phyloP scores from a whole-genome alignment of 2,888 invertebrate genomes.

The Achlya flavicornis region DNA sequence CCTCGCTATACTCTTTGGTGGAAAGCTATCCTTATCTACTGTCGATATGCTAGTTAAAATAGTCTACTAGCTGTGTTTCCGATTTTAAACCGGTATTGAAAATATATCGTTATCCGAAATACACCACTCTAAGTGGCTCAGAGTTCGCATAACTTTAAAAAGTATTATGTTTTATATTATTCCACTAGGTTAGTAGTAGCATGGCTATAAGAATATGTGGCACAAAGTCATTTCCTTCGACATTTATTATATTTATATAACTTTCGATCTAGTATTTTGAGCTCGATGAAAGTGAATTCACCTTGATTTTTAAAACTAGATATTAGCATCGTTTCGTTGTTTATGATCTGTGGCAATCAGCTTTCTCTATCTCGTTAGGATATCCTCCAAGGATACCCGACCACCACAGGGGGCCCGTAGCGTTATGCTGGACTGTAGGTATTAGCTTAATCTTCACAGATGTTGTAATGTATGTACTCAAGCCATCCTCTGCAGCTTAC shows the following conservation, averaged over 20 bases:
- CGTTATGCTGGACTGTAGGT: too few species aligned
- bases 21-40: neutral
- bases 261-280: constrained; percentile 5
- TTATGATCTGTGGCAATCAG: neutral
- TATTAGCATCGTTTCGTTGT: neutral
- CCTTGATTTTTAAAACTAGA: neutral
- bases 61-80: neutral
- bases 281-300: constrained; percentile 5
- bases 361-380: too few species aligned
- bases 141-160: constrained; percentile 2
- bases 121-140: neutral
- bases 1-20: too few species aligned
- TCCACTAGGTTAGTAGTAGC: neutral
- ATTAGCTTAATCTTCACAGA: too few species aligned
- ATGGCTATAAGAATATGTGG: neutral
- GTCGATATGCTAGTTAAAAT: neutral
- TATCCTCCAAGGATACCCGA: too few species aligned
- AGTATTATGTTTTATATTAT: neutral
- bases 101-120: neutral
- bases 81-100: neutral
- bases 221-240: neutral
- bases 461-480: too few species aligned
- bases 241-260: constrained; percentile 8
- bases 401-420: too few species aligned
- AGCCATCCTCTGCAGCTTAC: too few species aligned